These are phyloP conservation scores for Arbacia lixula DNA, from an alignment of 53 echinoderm and acorn worm species.

Conservation along the genomic window DNA sequence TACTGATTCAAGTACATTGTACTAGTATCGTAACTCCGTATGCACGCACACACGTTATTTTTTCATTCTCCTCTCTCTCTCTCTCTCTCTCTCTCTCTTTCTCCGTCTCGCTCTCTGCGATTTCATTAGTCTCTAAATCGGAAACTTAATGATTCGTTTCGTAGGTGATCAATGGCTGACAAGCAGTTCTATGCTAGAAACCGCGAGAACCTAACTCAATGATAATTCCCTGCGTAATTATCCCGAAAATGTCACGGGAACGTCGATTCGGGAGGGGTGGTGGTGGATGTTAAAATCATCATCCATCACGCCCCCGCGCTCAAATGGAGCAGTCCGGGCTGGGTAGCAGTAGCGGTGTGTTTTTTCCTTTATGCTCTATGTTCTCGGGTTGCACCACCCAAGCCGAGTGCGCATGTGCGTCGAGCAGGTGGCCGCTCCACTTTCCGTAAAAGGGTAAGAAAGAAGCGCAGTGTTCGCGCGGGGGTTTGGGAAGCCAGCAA, in stretches of 20 bases:
- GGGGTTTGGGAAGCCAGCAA: background rate
- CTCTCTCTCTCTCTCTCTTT: background rate
- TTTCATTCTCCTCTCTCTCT: background rate
- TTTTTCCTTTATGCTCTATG: background rate
- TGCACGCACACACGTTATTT: too few species aligned
- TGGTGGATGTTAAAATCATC: too few species aligned
- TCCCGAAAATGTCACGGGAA: too few species aligned
- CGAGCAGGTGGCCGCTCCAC: conserved; percentile 33
- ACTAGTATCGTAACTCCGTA: background rate
- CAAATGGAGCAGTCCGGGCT: conserved; percentile 2
- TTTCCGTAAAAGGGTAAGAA: conserved; percentile 42
- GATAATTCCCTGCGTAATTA: background rate
- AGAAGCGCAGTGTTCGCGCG: background rate
- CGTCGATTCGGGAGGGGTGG: too few species aligned
- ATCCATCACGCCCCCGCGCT: background rate
- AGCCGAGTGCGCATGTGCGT: conserved; percentile 31
- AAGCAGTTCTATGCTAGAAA: background rate
- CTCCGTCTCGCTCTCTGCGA: background rate
- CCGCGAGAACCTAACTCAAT: background rate
- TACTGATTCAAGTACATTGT: too few species aligned
- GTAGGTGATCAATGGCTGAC: background rate
- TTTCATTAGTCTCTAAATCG: background rate
- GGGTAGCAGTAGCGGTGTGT: background rate
- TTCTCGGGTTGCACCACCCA: background rate
- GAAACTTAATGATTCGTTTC: background rate